Evolutionary conservation across 2,888 invertebrate genomes (phyloP).

Genomic region (Cancer borealis): DNA sequence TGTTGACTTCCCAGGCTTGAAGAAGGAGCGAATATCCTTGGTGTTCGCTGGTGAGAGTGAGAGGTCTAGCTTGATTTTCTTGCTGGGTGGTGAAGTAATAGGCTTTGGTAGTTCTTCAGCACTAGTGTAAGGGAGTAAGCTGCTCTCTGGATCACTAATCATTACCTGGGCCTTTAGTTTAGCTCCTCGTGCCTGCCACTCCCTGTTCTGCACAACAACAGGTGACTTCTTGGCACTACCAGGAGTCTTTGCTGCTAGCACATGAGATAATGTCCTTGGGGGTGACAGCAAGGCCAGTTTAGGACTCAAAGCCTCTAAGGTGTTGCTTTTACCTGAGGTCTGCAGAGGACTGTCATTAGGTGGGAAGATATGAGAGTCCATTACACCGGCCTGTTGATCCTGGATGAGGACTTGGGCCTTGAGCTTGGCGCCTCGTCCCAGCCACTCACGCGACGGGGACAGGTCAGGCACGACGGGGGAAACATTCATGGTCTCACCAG

Average conservation of each 20-base stretch:
- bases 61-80: slow-evolving; percentile 60
- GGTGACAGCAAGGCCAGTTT: neutral
- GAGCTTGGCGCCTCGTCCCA: slow-evolving; percentile 74
- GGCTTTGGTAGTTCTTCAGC: neutral
- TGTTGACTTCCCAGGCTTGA: slow-evolving; percentile 46
- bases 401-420: slow-evolving; percentile 75
- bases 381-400: slow-evolving; percentile 74
- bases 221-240: slow-evolving; percentile 47
- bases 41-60: slow-evolving; percentile 32
- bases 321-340: neutral
- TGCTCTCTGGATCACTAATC: slow-evolving; percentile 69
- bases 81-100: slow-evolving; percentile 57
- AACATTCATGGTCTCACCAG: neutral
- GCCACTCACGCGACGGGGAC: slow-evolving; percentile 70
- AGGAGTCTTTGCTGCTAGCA: neutral
- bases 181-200: slow-evolving; percentile 74
- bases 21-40: slow-evolving; percentile 63
- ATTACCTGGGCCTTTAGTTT: slow-evolving; percentile 73
- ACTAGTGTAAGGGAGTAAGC: slow-evolving; percentile 31
- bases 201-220: slow-evolving; percentile 54
- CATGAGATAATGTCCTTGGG: neutral
- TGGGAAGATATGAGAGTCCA: slow-evolving; percentile 66
- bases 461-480: slow-evolving; percentile 3
- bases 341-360: slow-evolving; percentile 36
- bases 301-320: neutral